These are phyloP conservation scores for Dromius quadrimaculatus DNA, from an alignment of 2,888 invertebrate species.

Conservation along the genomic window DNA sequence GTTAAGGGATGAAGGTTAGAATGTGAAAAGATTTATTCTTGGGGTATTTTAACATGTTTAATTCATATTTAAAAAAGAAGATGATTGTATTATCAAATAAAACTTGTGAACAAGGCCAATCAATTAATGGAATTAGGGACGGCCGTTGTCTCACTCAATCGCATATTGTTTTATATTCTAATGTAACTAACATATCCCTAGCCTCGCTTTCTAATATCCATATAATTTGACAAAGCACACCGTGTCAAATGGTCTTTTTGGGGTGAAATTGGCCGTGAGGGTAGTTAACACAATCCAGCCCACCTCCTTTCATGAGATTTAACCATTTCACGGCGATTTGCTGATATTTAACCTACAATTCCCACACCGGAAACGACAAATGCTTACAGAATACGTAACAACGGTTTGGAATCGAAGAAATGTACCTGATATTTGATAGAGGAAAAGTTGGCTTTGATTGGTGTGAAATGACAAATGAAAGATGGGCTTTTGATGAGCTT, in stretches of 20 bases:
- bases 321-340: constrained; percentile 65
- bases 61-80: too few relatives aligned
- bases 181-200: constrained; percentile 1
- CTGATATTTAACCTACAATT: constrained; percentile 62
- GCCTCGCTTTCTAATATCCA: constrained; percentile 24
- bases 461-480: constrained; percentile 30
- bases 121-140: too few relatives aligned
- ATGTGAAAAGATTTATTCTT: constrained; percentile 9
- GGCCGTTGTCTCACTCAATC: too few relatives aligned
- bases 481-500: constrained; percentile 43
- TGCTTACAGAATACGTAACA: neutral
- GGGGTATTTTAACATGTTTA: too few relatives aligned
- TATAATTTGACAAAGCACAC: constrained; percentile 41
- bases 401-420: constrained; percentile 1
- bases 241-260: constrained; percentile 34
- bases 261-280: constrained; percentile 45
- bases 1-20: neutral
- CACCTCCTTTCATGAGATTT: constrained; percentile 9
- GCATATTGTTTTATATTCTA: neutral
- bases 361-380: constrained; percentile 60
- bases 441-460: constrained; percentile 34
- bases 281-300: constrained; percentile 19
- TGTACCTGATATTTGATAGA: neutral
- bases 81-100: too few relatives aligned
- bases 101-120: too few relatives aligned